Evolutionary conservation across 2,888 invertebrate species (phyloP), one percentile per base, ranked within the genome.

Genomic region (Meta bourneti): DNA sequence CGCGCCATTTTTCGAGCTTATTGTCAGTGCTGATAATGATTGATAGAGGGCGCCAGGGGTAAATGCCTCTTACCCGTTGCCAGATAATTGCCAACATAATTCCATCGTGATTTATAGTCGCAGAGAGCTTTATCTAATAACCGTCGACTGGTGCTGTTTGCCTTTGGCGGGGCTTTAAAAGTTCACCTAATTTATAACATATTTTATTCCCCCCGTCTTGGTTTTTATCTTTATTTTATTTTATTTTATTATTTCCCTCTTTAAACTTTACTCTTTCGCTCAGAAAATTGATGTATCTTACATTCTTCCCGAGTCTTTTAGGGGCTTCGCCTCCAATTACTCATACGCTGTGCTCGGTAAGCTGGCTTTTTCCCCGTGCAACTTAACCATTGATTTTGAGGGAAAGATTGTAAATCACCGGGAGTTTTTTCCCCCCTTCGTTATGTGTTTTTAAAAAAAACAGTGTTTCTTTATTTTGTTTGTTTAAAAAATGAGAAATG

Each of bases 21-120:
- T 92, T 92, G 92, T 92, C 92, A 92, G 92, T 92, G 86, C 89
- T 92, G 92, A 92, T 92, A 92, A 92, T 92, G 92, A 92, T 92
- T 92, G 92, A 92, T 92, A 92, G 89, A 92, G 92, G 92, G 92
- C 92, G 92, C 92, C 81, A 89, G 92, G 92, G 89, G 89, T 92
- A 92, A 92, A 92, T 92, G 92, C 92, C 92, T 89, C 92, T 92
- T 89, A 92, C 92, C 89, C 92, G 89, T 92, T 92, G 92, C 89
- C 89, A 92, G 92, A 92, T 92, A 92, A 92, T 92, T 92, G 92
- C 92, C 89, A 92, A 92, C 92, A 92, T 92, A 92, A 92, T 92
- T 92, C 92, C 89, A 92, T 82, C 89, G 85, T 92, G 92, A 92
- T 92, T 92, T 92, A 92, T 92, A 82, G 92, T 84, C 85, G 89